Conservation (phyloP, 2,113 vertebrate species). For the Sylvietta virens region DNA sequence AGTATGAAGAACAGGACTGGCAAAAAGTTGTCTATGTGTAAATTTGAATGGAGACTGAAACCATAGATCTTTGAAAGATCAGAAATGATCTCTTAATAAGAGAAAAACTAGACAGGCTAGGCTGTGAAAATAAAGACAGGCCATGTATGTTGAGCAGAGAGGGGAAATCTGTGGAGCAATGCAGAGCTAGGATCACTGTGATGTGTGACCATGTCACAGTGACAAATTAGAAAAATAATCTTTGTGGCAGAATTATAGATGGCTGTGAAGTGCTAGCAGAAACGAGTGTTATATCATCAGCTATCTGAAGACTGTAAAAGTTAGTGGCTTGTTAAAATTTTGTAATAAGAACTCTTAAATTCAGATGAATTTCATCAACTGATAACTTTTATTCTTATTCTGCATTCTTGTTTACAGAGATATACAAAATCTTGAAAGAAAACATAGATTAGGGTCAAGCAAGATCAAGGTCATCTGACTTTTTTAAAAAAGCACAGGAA, state of each 20-base stretch:
- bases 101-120: not conserved
- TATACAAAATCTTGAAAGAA: not conserved
- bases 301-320: not conserved
- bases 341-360: constrained; percentile 6
- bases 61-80: not conserved
- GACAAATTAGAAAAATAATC: constrained; percentile 44
- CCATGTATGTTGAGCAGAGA: not conserved
- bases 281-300: not conserved
- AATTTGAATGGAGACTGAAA: not conserved
- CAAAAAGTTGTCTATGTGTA: not conserved
- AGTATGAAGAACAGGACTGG: not conserved
- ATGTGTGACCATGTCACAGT: not conserved
- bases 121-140: not conserved
- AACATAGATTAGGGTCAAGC: not conserved
- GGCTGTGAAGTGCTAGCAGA: not conserved
- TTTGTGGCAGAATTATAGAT: constrained; percentile 25
- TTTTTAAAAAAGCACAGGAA: not conserved
- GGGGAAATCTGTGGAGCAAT: not conserved
- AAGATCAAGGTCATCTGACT: not conserved
- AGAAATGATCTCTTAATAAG: not conserved
- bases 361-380: not conserved
- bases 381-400: not conserved
- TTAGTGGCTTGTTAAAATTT: constrained; percentile 32
- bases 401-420: not conserved
- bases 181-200: not conserved